These are phyloP conservation scores for Oithona nana DNA, from an alignment of 2,888 invertebrate genomes.

Conservation along the genomic window DNA sequence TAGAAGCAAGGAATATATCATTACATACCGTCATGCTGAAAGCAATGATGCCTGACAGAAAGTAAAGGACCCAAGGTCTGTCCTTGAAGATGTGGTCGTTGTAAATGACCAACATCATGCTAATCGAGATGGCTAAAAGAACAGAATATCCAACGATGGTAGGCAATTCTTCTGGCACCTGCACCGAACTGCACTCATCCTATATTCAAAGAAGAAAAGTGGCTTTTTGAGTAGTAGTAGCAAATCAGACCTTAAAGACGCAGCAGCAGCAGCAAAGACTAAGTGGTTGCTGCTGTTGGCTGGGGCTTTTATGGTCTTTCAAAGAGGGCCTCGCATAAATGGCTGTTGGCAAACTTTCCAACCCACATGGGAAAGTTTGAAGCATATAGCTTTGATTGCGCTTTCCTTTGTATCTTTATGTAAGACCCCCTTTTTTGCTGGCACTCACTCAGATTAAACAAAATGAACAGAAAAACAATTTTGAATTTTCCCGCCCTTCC, in stretches of 20 bases:
- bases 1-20: too few species aligned
- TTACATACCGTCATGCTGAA: conserved; percentile 2
- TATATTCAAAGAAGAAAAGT: too few species aligned
- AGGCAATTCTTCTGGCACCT: conserved; percentile 26
- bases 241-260: background rate
- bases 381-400: background rate
- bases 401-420: background rate
- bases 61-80: conserved; percentile 28
- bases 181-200: conserved; percentile 13
- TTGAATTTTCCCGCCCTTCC: too few species aligned
- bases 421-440: background rate
- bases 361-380: background rate
- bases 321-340: too few species aligned
- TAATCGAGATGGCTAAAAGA: conserved; percentile 29
- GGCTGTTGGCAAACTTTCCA: background rate
- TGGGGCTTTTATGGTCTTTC: too few species aligned
- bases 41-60: conserved; percentile 27
- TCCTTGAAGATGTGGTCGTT: conserved; percentile 31
- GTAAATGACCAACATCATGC: conserved; percentile 32
- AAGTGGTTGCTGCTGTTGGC: too few species aligned
- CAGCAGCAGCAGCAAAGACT: too few species aligned
- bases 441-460: too few species aligned
- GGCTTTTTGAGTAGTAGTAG: background rate
- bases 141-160: conserved; percentile 33
- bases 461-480: too few species aligned